Evolutionary conservation across 2,888 invertebrate species (phyloP), one percentile per base, ranked within the genome.

Genomic region (Scelioninae gen. 1): DNA sequence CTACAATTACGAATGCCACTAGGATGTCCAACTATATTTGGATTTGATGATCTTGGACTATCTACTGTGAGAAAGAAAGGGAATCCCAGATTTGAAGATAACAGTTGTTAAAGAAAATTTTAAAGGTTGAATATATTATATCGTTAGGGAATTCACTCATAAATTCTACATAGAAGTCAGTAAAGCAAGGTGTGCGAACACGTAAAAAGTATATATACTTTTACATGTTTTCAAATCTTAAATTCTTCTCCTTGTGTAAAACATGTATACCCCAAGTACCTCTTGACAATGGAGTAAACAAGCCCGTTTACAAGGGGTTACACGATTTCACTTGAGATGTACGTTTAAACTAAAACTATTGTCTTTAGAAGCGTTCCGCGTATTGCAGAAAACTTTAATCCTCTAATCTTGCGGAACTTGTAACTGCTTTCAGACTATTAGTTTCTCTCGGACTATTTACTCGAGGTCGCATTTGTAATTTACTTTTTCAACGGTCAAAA

Each of bases 361-460:
- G 66, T 80, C 65, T 63, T 38, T 23, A 23, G 23, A 23, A 23
- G 23, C 4, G 23, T 34, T 68, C 16, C 81, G 51, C 60, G 62
- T 62, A 62, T 43, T 45, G 47, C 43, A 55, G 76, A 71, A 81
- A 81, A 81, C 76, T 76, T 63, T 56, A 81, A 76, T 81, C 81
- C 76, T 60, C 69, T 81, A 81, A 81, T 81, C 81, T 71, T 34
- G 69, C 68, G 65, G 65, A 81, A 71, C 75, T 71, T 76, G 81
- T 76, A 76, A 81, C 76, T 71, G 29, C 82, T 76, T 71, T 31
- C 69, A 55, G 71, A 45, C 81, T 69, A 81, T 81, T 81, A 69
- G 69, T 53, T 38, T 34, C 80, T 68, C n/a, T 29, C 68, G 69
- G 69, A 34, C 81, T 75, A 63, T 75, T 81, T 63, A 56, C n/a